phyloP scores from a whole-genome alignment of 2,888 invertebrate species.

The Drosophila vallismaia region DNA sequence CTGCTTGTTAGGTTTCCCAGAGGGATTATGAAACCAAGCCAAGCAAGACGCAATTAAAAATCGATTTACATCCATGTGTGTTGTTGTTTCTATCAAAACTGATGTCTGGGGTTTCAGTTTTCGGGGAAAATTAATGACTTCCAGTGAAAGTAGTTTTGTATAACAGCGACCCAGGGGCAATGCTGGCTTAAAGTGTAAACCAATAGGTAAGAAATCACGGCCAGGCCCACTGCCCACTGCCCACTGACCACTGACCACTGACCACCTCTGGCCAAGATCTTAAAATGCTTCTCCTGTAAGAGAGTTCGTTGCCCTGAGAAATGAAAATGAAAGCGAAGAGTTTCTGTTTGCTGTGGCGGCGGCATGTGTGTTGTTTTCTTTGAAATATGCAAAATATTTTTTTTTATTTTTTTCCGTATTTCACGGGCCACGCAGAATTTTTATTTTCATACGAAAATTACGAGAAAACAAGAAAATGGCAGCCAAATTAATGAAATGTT shows the following conservation, averaged over 20 bases:
- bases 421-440: conserved; percentile 36
- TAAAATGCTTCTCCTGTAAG: conserved; percentile 53
- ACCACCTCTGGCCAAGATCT: conserved; percentile 27
- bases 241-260: no score
- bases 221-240: conserved; percentile 4
- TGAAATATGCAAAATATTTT: conserved; percentile 53
- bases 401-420: conserved; percentile 5
- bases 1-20: conserved; percentile 44
- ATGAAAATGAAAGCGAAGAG: conserved; percentile 69
- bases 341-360: conserved; percentile 30
- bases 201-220: conserved; percentile 35
- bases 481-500: conserved; percentile 14
- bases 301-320: conserved; percentile 63
- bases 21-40: conserved; percentile 49
- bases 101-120: conserved; percentile 30
- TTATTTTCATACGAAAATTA: conserved; percentile 45
- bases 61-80: conserved; percentile 69
- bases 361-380: conserved; percentile 5
- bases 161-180: conserved; percentile 19
- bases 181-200: conserved; percentile 44
- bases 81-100: conserved; percentile 28
- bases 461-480: conserved; percentile 21
- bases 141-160: conserved; percentile 66
- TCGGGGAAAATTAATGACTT: conserved; percentile 69
- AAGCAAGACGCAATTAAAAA: conserved; percentile 65